phyloP scores from a whole-genome alignment of 2,113 vertebrate genomes.

The Piprites chloris region DNA sequence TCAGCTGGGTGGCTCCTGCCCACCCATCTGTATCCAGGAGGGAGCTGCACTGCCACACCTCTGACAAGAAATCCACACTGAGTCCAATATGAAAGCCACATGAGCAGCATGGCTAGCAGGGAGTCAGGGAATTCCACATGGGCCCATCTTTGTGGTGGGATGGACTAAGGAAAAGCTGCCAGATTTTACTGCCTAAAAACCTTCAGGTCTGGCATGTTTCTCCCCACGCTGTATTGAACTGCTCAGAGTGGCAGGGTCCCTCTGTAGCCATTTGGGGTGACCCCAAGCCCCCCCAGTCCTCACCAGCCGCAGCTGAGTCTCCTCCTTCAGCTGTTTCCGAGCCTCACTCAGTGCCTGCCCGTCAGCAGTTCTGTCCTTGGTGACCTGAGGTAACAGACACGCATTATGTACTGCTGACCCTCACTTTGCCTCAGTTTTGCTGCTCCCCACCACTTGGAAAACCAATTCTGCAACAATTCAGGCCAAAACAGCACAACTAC shows the following conservation, averaged over 20 bases:
- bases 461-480: not conserved
- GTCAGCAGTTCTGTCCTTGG: slow-evolving; percentile 83
- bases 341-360: slow-evolving; percentile 87
- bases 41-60: accelerated
- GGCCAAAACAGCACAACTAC: not conserved
- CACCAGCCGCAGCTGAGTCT: slow-evolving; percentile 93
- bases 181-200: not conserved
- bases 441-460: not conserved
- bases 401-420: not conserved
- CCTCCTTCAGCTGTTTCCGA: slow-evolving; percentile 95
- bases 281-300: not conserved
- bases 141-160: not conserved
- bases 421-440: not conserved
- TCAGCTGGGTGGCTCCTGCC: not conserved
- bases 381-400: slow-evolving; percentile 56
- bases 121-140: not conserved
- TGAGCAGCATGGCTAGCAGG: not conserved
- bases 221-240: accelerated
- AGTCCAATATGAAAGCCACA: not conserved
- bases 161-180: not conserved
- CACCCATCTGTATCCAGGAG: accelerated
- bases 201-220: not conserved
- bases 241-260: not conserved
- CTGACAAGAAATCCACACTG: accelerated
- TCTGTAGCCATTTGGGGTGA: not conserved